Percentiles rank a stretch among this genome's conserved stretches.
Evolutionary conservation across 2,888 invertebrate species (phyloP).

Genomic region (Caenorhabditis imperialis): DNA sequence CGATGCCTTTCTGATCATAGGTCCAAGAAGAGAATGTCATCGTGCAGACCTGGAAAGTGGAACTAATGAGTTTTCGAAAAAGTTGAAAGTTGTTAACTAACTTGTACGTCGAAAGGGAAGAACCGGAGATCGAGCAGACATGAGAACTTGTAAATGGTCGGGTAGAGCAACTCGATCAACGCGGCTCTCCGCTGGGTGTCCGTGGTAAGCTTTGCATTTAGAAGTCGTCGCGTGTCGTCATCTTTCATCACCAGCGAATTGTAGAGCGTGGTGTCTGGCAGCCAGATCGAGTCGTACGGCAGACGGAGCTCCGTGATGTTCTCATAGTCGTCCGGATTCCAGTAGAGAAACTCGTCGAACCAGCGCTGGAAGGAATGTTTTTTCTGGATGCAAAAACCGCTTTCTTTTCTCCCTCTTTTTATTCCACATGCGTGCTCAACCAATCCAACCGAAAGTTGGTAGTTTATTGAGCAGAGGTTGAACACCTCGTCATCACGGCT

Average conservation of each 20-base stretch:
- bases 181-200: constrained; percentile 63
- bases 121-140: constrained; percentile 71
- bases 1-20: constrained; percentile 77
- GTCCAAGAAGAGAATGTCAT: constrained; percentile 77
- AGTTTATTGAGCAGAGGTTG: no score
- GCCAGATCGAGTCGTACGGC: constrained; percentile 75
- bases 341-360: constrained; percentile 77
- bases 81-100: no score
- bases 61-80: constrained; percentile 15
- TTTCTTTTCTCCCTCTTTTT: neutral
- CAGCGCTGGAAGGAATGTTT: constrained; percentile 69
- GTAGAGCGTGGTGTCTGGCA: constrained; percentile 77
- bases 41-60: constrained; percentile 69
- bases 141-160: constrained; percentile 77
- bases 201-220: constrained; percentile 76
- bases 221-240: constrained; percentile 74
- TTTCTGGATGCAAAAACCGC: neutral
- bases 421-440: neutral
- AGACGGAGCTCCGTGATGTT: constrained; percentile 74
- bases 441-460: neutral
- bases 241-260: constrained; percentile 76
- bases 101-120: constrained; percentile 77
- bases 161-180: constrained; percentile 73
- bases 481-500: no score
- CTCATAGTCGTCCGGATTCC: constrained; percentile 73